Conservation (phyloP, 2,113 vertebrate genomes). For the Mobula hypostoma region DNA sequence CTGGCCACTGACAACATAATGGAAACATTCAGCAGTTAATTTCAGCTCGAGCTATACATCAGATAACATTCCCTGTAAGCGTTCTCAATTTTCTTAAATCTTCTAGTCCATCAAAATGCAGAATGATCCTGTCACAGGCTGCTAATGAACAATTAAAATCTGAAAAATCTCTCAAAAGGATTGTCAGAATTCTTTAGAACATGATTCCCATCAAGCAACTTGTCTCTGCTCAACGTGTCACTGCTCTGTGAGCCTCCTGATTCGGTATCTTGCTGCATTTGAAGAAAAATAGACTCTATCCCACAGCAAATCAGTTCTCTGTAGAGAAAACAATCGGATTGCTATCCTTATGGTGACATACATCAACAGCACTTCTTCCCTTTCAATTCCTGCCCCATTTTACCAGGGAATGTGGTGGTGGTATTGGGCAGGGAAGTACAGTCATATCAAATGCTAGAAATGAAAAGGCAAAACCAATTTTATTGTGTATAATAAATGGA, state of each 20-base stretch:
- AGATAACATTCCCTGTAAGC: background rate
- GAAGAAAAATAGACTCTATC: background rate
- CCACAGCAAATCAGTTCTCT: constrained; percentile 4
- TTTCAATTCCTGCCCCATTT: background rate
- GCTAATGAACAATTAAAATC: background rate
- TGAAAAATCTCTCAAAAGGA: background rate
- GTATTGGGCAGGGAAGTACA: background rate
- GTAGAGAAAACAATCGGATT: background rate
- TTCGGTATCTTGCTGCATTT: background rate
- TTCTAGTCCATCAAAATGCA: background rate
- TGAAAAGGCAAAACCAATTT: background rate
- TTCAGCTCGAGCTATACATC: background rate
- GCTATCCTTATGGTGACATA: background rate
- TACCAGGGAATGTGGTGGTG: too few relatives aligned
- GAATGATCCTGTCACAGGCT: background rate
- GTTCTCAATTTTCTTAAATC: background rate
- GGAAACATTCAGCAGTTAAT: background rate
- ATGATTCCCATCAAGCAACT: background rate
- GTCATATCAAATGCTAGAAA: background rate
- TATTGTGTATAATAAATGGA: background rate
- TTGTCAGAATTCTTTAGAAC: background rate
- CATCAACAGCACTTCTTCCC: background rate
- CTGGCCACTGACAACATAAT: background rate
- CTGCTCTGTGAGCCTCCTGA: background rate
- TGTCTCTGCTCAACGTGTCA: background rate